Evolutionary conservation across 2,797 vertebrate genomes (phyloP), one percentile per base, ranked within the genome.

Genomic region (Betta splendens): DNA sequence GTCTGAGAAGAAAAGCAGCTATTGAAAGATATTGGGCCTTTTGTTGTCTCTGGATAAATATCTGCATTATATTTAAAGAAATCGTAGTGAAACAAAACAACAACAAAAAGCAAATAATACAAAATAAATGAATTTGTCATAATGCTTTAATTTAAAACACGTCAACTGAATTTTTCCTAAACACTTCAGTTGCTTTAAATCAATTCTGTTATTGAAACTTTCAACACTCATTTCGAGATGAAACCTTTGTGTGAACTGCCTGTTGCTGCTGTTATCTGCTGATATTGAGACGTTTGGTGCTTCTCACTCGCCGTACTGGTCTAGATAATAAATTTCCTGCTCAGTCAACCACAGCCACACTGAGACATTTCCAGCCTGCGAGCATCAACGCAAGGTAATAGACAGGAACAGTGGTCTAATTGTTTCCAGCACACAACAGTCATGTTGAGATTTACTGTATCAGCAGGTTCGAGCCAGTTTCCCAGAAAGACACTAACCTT

Each of bases 241-340:
- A 1, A 13, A 22, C n/a, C 13, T 18, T 21, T 15, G 8, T 10
- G 5, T 16, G 12, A 5, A 18, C 12, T 37, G 17, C 11, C 18
- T 9, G 5, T 9, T 10, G 1, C 10, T 22, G 7, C 23, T 12
- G 6, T n/a, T 22, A 21, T 5, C 12, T 29, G 21, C 17, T 51
- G n/a, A 57, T 13, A 21, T 10, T 44, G 44, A 16, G 2, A 31
- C 49, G 36, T 26, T 20, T 17, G 3, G 1, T 12, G 9, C 28
- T 11, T 29, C 28, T 29, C 28, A 52, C 32, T 48, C 32, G 54
- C 9, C 13, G 16, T 39, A 56, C 22, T 29, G 13, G 4, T 61
- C 2, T 35, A 23, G 20, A 31, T 12, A 8, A 3, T 31, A 5
- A 5, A 28, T 49, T 47, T 58, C 43, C 38, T 54, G 32, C 2